These are phyloP conservation scores for Gobio gobio DNA, from an alignment of 2,113 vertebrate genomes.

Conservation along the genomic window DNA sequence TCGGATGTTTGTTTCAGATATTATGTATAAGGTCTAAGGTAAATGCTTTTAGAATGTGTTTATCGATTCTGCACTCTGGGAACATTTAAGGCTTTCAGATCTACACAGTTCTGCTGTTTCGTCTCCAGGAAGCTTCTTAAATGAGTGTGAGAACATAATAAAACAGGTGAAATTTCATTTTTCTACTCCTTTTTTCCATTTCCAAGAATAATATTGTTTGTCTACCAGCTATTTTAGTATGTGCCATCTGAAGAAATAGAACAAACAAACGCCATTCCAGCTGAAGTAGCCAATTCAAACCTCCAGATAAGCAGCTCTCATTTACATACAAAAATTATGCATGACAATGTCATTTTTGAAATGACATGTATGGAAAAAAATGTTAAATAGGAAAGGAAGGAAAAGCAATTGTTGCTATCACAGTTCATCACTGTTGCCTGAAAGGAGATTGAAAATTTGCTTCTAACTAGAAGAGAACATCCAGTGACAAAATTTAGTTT, in stretches of 20 bases:
- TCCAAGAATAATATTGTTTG: slow-evolving; percentile 5
- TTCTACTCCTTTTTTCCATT: neutral
- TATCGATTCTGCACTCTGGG: slow-evolving; percentile 24
- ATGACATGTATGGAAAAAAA: neutral
- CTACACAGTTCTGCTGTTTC: neutral
- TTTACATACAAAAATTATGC: slow-evolving; percentile 15
- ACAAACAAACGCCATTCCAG: neutral
- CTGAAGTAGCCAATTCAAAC: neutral
- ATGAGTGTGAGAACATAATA: neutral
- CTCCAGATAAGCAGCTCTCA: slow-evolving; percentile 3
- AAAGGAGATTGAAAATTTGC: neutral
- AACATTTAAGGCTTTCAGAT: slow-evolving; percentile 16
- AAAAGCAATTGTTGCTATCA: slow-evolving; percentile 7
- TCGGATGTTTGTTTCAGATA: slow-evolving; percentile 29
- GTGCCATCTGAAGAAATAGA: neutral
- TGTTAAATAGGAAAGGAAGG: neutral
- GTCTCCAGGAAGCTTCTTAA: neutral
- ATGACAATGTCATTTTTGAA: slow-evolving; percentile 2
- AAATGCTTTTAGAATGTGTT: slow-evolving; percentile 29
- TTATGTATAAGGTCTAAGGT: slow-evolving; percentile 23
- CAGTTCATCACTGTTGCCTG: slow-evolving; percentile 9
- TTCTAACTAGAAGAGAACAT: neutral
- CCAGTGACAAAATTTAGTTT: neutral
- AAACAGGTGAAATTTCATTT: slow-evolving; percentile 1
- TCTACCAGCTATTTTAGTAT: neutral